Base-by-base conservation (phyloP, 2,888 invertebrate genomes). In the Acanthacorydalis orientalis region DNA sequence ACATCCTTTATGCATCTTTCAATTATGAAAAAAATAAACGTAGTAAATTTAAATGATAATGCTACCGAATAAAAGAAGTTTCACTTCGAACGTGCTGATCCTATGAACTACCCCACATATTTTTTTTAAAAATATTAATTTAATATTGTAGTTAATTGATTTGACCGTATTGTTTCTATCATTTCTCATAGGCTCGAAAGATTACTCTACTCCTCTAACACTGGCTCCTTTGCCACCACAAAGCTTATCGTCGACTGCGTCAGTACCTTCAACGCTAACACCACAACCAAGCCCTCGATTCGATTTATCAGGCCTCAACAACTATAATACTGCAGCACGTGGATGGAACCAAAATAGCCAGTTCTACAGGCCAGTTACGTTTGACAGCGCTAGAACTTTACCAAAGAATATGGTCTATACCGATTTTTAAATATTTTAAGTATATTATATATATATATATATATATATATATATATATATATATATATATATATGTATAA, bases 241-340 rank as follows among this genome's bases (percentile, higher is more conserved):
- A 2, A 47, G 49, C 10, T 40, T 47, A 31, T 31, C 46, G 10
- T 35, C 34, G 15, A 33, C 14, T 33, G 9, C 14, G 11, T 23
- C 35, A 12, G 39, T 15, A 7, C 31, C 46, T 7, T 14, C 15
- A 8, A 43, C 48, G 1, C 43, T 39, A 12, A 46, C 50, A 11
- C 51, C 50, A 1, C 49, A 51, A 47, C 32, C 49, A 11, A 50
- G 50, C 33, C 51, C 50, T 7, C 23, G 49, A 32, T 47, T 47
- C 14, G 50, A 50, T 42, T 51, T 46, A 44, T 59, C 64, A 57
- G 69, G 57, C 45, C 50, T 68, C 37, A 73, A 74, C 23, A 86
- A 84, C 58, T 89, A 86, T 64, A 89, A 89, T 57, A 85, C 83
- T 0, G 84, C 86, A 33, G 82, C 89, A 4, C 74, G 87, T 33